A percentile compares a stretch with the other conserved stretches of the same genome.
phyloP scores from a whole-genome alignment of 53 echinoderm and acorn worm species.

The Astropecten irregularis region DNA sequence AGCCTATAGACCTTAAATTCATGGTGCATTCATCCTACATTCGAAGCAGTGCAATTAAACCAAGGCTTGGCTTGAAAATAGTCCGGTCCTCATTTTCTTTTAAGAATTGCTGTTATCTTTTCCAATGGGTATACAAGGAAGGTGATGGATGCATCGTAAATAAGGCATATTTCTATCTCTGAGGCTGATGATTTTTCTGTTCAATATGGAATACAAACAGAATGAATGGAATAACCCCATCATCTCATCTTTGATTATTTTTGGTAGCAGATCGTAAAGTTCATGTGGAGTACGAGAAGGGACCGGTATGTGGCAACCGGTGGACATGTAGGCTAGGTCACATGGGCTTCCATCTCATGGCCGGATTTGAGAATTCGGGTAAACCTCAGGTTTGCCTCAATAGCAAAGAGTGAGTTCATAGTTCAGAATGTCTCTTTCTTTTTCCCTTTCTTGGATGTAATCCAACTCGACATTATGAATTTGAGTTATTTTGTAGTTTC shows the following conservation, averaged over 20 bases:
- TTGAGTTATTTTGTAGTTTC: too few relatives aligned
- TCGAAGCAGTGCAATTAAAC: too few relatives aligned
- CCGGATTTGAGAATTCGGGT: conserved; percentile 16
- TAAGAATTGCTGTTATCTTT: too few relatives aligned
- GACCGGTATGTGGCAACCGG: conserved; percentile 46
- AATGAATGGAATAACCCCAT: too few relatives aligned
- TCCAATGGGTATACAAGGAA: too few relatives aligned
- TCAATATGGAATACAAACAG: neutral
- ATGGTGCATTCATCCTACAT: too few relatives aligned
- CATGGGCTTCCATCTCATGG: conserved; percentile 43
- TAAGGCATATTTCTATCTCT: neutral
- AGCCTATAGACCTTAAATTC: too few relatives aligned
- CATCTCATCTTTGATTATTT: neutral
- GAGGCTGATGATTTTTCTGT: neutral
- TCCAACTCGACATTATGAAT: too few relatives aligned
- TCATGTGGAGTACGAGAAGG: conserved; percentile 60
- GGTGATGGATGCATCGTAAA: too few relatives aligned
- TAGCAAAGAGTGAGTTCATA: conserved; percentile 60
- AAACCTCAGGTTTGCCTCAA: conserved; percentile 48
- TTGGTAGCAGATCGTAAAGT: neutral
- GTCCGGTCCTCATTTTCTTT: too few relatives aligned
- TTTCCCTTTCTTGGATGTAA: too few relatives aligned
- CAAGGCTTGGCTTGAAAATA: too few relatives aligned
- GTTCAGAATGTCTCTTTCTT: neutral
- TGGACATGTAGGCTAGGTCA: conserved; percentile 46